Percentiles rank a stretch among this genome's conserved stretches.
Conservation (phyloP, 1,140 invertebrate species). For the Lucilia sericata region DNA sequence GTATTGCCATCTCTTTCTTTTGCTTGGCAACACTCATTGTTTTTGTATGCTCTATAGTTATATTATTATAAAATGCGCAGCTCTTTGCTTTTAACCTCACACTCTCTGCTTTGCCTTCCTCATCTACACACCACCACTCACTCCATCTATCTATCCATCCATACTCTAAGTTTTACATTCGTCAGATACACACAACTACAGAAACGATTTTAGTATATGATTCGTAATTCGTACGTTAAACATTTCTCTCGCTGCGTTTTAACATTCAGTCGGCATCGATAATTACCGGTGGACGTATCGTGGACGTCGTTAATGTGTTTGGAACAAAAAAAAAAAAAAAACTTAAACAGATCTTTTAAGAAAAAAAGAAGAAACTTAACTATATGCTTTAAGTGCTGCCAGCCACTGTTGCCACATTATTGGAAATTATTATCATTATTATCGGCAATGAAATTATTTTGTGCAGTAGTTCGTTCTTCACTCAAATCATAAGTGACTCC, state of each 20-base stretch:
- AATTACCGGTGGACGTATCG: constrained; percentile 68
- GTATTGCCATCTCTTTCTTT: constrained; percentile 22
- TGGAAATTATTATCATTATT: constrained; percentile 44
- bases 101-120: constrained; percentile 42
- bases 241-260: constrained; percentile 66
- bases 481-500: not conserved
- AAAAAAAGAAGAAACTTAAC: constrained; percentile 12
- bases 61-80: constrained; percentile 44
- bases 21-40: not conserved
- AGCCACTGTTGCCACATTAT: constrained; percentile 43
- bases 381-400: constrained; percentile 3
- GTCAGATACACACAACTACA: not conserved
- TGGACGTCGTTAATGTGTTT: constrained; percentile 48
- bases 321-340: constrained; percentile 26
- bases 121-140: constrained; percentile 27
- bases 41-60: not conserved
- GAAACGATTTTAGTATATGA: constrained; percentile 33
- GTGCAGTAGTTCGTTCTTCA: constrained; percentile 18
- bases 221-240: constrained; percentile 59
- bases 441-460: constrained; percentile 32
- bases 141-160: not conserved
- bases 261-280: constrained; percentile 67
- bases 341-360: not conserved
- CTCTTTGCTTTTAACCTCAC: constrained; percentile 26
- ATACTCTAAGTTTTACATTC: not conserved